These are phyloP conservation scores for Stramonita haemastoma DNA, from an alignment of 2,888 invertebrate genomes.

Conservation along the genomic window DNA sequence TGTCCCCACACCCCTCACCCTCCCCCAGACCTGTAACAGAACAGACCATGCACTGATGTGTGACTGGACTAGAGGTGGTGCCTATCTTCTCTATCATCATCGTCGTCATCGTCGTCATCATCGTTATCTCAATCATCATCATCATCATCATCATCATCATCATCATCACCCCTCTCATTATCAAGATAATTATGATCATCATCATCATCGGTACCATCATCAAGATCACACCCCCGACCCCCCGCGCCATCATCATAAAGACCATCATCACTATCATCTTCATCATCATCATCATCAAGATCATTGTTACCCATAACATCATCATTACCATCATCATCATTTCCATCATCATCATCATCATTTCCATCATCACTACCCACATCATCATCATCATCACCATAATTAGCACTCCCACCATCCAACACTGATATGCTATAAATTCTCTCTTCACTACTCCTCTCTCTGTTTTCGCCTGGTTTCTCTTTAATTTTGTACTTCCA, in stretches of 20 bases:
- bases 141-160: no score
- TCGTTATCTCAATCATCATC: not conserved
- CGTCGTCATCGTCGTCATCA: constrained; percentile 10
- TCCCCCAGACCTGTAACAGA: not conserved
- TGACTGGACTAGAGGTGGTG: not conserved
- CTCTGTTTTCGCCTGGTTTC: no score
- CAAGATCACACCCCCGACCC: not conserved
- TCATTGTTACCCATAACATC: no score
- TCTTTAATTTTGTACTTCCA: no score
- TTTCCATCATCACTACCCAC: not conserved
- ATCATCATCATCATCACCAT: not conserved
- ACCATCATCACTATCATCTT: not conserved
- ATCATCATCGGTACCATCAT: not conserved
- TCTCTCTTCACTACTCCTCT: no score
- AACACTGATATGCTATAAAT: no score
- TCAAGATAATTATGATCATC: not conserved
- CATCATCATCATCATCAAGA: not conserved
- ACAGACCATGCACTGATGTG: not conserved
- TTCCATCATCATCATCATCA: no score
- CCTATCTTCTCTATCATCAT: constrained; percentile 1
- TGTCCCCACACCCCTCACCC: not conserved
- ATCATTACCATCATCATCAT: no score
- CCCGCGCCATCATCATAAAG: not conserved
- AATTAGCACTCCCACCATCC: not conserved
- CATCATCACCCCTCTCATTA: no score